Percentiles rank a stretch among this genome's conserved stretches.
These are phyloP conservation scores for Heliconius sara DNA, from an alignment of 2,888 invertebrate species.

Conservation along the genomic window DNA sequence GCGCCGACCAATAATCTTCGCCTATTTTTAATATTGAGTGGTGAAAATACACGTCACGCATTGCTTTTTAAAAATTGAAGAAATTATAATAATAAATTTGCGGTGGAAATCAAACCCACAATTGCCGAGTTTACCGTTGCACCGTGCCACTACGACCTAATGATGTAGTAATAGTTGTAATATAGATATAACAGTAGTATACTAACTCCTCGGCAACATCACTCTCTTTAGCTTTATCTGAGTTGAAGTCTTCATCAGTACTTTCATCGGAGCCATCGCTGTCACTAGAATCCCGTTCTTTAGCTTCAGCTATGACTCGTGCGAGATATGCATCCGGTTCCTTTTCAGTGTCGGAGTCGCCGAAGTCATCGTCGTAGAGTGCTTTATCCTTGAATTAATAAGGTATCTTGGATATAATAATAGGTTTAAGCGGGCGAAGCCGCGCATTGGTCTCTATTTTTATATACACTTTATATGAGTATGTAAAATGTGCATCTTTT, in stretches of 20 bases:
- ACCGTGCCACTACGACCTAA: not conserved
- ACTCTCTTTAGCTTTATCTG: constrained; percentile 91
- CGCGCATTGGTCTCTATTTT: too few species aligned
- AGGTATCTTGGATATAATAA: too few species aligned
- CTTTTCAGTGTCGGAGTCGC: constrained; percentile 95
- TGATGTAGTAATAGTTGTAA: not conserved
- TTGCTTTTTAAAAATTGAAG: too few species aligned
- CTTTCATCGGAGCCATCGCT: constrained; percentile 88
- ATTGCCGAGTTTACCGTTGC: too few species aligned
- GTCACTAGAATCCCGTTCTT: constrained; percentile 90
- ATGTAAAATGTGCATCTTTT: too few species aligned
- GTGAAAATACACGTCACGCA: too few species aligned
- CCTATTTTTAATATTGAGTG: too few species aligned
- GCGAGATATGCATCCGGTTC: constrained; percentile 98
- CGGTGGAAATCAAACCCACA: too few species aligned
- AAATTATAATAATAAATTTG: too few species aligned
- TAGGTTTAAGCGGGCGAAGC: too few species aligned
- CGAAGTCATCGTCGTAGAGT: constrained; percentile 93
- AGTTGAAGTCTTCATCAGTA: constrained; percentile 96
- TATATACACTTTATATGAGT: too few species aligned
- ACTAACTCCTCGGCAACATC: constrained; percentile 91
- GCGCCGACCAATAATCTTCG: too few species aligned
- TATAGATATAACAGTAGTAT: not conserved
- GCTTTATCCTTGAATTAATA: constrained; percentile 86
- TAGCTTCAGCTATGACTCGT: constrained; percentile 97